Conservation (phyloP, 2,888 invertebrate genomes). For the Lochmaea capreae region DNA sequence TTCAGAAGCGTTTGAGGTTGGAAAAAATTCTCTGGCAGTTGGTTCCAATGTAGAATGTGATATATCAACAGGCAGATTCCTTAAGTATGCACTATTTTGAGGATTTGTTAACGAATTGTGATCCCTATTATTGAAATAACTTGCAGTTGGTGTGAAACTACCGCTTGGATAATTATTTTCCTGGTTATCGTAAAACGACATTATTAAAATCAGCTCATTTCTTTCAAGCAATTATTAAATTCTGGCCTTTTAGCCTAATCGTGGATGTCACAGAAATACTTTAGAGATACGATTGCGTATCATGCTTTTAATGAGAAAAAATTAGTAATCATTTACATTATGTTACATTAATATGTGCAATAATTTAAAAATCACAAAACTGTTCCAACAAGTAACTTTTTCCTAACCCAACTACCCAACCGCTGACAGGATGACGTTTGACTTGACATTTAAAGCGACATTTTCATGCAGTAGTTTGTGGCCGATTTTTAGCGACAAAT, state of each 20-base stretch:
- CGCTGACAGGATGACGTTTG: conserved; percentile 1
- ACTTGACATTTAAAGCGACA: background rate
- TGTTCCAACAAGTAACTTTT: conserved; percentile 5
- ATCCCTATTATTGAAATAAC: conserved; percentile 15
- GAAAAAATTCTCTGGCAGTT: conserved; percentile 50
- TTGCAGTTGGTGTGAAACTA: conserved; percentile 22
- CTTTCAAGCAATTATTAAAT: background rate
- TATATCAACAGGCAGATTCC: conserved; percentile 27
- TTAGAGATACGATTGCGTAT: conserved; percentile 4
- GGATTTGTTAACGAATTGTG: conserved; percentile 19
- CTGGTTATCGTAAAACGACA: conserved; percentile 38
- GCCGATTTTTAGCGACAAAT: too few relatives aligned
- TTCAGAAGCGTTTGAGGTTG: conserved; percentile 17
- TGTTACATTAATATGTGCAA: conserved; percentile 17
- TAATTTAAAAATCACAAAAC: conserved; percentile 24
- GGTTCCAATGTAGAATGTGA: conserved; percentile 44
- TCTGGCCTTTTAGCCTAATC: background rate
- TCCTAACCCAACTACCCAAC: conserved; percentile 26
- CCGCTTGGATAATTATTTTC: conserved; percentile 13
- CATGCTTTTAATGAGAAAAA: background rate
- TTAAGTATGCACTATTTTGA: background rate
- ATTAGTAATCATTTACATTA: conserved; percentile 12
- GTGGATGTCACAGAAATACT: conserved; percentile 19
- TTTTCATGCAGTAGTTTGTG: too few relatives aligned
- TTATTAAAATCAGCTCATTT: conserved; percentile 25